phyloP scores from a whole-genome alignment of 1,140 invertebrate genomes.

The Apis florea region DNA sequence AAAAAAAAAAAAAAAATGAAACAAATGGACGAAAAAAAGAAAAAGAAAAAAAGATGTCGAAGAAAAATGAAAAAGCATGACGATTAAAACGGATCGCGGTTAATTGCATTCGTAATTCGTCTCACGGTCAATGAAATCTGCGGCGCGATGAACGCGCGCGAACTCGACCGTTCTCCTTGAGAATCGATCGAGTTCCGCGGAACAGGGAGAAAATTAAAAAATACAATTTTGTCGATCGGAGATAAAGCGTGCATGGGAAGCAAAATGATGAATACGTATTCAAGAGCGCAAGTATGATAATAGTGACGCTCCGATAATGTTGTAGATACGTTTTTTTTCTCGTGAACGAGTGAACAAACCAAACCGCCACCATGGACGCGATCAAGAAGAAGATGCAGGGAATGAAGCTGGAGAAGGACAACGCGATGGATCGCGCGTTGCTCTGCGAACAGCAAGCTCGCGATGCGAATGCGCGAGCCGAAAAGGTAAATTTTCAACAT shows the following conservation, averaged over 20 bases:
- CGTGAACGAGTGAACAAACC: conserved; percentile 66
- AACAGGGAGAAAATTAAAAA: conserved; percentile 17
- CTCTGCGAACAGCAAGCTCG: conserved; percentile 95
- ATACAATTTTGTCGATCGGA: not conserved
- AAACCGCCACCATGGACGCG: conserved; percentile 93
- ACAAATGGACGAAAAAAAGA: no score
- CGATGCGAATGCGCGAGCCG: conserved; percentile 95
- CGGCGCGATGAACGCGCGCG: not conserved
- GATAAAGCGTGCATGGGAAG: conserved; percentile 4
- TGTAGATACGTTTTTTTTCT: conserved; percentile 52
- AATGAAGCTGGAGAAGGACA: conserved; percentile 99
- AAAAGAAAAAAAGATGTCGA: no score
- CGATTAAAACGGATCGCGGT: conserved; percentile 8
- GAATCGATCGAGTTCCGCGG: conserved; percentile 22
- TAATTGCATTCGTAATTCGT: conserved; percentile 26
- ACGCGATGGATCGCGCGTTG: conserved; percentile 96
- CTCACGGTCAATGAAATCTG: conserved; percentile 40
- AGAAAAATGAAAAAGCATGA: not conserved
- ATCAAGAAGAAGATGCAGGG: conserved; percentile 99
- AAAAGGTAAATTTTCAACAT: conserved; percentile 86
- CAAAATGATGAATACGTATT: not conserved
- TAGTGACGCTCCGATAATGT: conserved; percentile 11
- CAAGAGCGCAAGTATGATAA: conserved; percentile 5
- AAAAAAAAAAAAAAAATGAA: no score
- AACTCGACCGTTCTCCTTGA: conserved; percentile 17